Evolutionary conservation across 1,140 invertebrate genomes (phyloP), one percentile per base, ranked within the genome.

Genomic region (Limonius californicus): DNA sequence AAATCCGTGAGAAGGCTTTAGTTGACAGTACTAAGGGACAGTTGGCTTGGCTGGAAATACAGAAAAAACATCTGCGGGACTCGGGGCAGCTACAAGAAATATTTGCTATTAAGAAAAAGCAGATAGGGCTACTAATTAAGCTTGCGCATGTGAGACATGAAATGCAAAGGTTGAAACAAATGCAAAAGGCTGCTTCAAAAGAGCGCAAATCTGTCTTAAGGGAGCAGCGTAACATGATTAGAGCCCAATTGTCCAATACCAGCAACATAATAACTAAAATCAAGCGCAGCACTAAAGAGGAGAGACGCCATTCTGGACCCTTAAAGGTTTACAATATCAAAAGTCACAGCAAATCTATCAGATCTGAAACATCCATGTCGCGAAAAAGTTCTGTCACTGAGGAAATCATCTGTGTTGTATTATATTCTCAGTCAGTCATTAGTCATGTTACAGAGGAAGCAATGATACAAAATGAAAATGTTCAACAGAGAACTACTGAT

Each of bases 101-200:
- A 6, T 75, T 74, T 2, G 42, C 71, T 11, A 65, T 77, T 8
- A 77, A 77, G 54, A 76, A 74, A 57, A 77, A 77, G 67, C 75
- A 77, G 63, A 65, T 74, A 11, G 75, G 72, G 0, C 70, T 77
- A 19, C 47, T 77, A 6, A 61, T 77, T 0, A 74, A 72, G 62
- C 68, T 75, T 35, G 70, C 75, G 61, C 68, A 76, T 60, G 75
- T 76, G 63, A 66, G 63, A 56, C 66, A 72, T 57, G 75, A 77
- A 64, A 77, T 77, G 70, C 70, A 74, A 67, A 73, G 68, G 73
- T 61, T 77, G 57, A 76, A 76, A 61, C 71, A 76, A 69, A 70
- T 71, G 64, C 75, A 77, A 65, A 77, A 75, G 61, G 68, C 70
- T 45, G 68, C 70, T 3, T 75, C 73, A 0, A 70, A 71, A 14